Conservation (phyloP, 2,113 vertebrate genomes). For the Noturus placidus region DNA sequence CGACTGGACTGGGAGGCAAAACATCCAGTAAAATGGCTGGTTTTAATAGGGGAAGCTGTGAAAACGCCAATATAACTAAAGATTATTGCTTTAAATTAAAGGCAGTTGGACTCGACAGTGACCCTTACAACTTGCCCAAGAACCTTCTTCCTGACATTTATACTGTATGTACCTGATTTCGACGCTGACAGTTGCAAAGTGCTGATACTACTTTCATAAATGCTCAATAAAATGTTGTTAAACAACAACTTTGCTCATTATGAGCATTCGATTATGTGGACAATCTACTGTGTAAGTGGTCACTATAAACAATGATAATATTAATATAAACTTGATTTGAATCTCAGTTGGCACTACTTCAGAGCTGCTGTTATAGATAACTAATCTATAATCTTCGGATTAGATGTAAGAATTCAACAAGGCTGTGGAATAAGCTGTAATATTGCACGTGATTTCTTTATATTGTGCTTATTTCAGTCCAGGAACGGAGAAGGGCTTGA, state of each 20-base stretch:
- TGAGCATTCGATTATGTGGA: background rate
- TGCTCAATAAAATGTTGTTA: background rate
- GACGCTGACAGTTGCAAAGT: background rate
- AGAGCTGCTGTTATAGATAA: background rate
- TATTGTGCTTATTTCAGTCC: conserved; percentile 71
- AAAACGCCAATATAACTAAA: too few relatives aligned
- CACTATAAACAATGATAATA: background rate
- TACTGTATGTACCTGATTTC: too few relatives aligned
- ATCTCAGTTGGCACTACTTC: background rate
- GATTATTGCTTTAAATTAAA: too few relatives aligned
- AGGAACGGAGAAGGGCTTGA: conserved; percentile 84
- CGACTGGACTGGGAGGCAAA: too few relatives aligned
- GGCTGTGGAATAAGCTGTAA: background rate
- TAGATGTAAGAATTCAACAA: background rate
- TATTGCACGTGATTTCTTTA: too few relatives aligned
- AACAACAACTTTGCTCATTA: background rate
- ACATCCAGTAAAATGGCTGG: too few relatives aligned
- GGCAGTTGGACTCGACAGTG: too few relatives aligned
- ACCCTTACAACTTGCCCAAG: too few relatives aligned
- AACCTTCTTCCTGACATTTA: too few relatives aligned
- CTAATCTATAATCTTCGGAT: background rate
- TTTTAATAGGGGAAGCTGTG: too few relatives aligned
- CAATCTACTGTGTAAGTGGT: background rate
- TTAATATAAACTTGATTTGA: background rate
- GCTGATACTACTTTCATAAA: background rate